Percentiles rank a stretch among this genome's conserved stretches.
Evolutionary conservation across 2,113 vertebrate species (phyloP).

Genomic region (Epinephelus lanceolatus): DNA sequence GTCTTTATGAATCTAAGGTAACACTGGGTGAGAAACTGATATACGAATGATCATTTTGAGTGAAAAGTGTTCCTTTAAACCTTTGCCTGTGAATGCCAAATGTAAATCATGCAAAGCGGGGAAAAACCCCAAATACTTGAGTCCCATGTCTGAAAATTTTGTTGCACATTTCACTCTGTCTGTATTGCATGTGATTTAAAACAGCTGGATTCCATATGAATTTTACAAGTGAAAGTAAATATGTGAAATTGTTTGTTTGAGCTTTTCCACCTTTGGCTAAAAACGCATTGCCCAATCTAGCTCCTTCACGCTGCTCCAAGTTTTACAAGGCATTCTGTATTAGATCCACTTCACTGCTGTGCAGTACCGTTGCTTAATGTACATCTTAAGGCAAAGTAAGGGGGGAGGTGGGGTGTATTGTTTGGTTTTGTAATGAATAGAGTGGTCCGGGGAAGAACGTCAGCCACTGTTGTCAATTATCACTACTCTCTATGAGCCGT

Average conservation of each 20-base stretch:
- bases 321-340: constrained; percentile 18
- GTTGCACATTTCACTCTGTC: neutral
- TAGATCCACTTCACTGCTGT: constrained; percentile 20
- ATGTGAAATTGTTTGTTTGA: neutral
- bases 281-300: neutral
- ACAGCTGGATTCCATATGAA: neutral
- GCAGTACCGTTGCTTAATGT: constrained; percentile 27
- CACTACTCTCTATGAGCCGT: constrained; percentile 65
- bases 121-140: neutral
- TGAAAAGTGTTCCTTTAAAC: too few relatives aligned
- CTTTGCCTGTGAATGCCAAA: neutral
- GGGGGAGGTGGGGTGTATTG: constrained; percentile 32
- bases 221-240: neutral
- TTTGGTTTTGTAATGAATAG: constrained; percentile 72
- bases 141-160: neutral
- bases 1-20: too few relatives aligned
- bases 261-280: constrained; percentile 1
- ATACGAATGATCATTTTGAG: too few relatives aligned
- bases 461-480: constrained; percentile 72
- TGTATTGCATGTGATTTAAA: neutral
- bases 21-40: too few relatives aligned
- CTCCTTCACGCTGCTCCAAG: neutral
- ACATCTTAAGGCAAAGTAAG: constrained; percentile 33
- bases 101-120: neutral
- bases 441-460: constrained; percentile 55